These are phyloP conservation scores for Malacosoma neustria DNA, from an alignment of 2,888 invertebrate genomes.

Conservation along the genomic window DNA sequence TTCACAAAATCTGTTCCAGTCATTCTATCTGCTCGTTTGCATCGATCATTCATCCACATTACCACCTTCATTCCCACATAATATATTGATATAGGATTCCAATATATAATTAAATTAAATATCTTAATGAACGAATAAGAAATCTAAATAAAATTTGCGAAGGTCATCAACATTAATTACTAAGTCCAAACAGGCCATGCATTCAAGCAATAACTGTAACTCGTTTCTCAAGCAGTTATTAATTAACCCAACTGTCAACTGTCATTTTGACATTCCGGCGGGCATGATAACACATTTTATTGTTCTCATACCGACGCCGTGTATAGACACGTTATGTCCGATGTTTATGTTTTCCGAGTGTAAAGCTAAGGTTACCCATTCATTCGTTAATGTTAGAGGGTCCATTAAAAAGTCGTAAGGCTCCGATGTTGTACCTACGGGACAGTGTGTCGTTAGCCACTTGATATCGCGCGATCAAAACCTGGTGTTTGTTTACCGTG, in stretches of 20 bases:
- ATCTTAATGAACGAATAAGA: too few species aligned
- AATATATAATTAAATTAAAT: too few species aligned
- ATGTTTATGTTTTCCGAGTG: slow-evolving; percentile 61
- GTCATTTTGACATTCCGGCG: background rate
- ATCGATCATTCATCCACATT: too few species aligned
- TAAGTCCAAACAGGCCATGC: background rate
- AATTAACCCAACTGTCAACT: background rate
- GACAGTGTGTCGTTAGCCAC: slow-evolving; percentile 69
- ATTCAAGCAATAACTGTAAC: background rate
- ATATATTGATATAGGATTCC: too few species aligned
- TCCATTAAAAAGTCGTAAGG: slow-evolving; percentile 67
- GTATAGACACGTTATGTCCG: background rate
- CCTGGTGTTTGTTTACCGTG: slow-evolving; percentile 24
- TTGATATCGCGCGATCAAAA: slow-evolving; percentile 64
- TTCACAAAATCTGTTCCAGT: too few species aligned
- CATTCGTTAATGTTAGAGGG: slow-evolving; percentile 60
- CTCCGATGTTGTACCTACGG: slow-evolving; percentile 51
- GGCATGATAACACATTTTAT: background rate
- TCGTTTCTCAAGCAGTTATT: background rate
- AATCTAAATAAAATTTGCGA: too few species aligned
- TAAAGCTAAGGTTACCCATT: slow-evolving; percentile 66
- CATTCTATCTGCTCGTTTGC: too few species aligned
- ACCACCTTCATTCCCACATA: too few species aligned
- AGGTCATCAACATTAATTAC: too few species aligned
- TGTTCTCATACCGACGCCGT: background rate